A percentile compares a stretch with the other conserved stretches of the same genome.
phyloP scores from a whole-genome alignment of 1,140 invertebrate species.

The Atta colombica region DNA sequence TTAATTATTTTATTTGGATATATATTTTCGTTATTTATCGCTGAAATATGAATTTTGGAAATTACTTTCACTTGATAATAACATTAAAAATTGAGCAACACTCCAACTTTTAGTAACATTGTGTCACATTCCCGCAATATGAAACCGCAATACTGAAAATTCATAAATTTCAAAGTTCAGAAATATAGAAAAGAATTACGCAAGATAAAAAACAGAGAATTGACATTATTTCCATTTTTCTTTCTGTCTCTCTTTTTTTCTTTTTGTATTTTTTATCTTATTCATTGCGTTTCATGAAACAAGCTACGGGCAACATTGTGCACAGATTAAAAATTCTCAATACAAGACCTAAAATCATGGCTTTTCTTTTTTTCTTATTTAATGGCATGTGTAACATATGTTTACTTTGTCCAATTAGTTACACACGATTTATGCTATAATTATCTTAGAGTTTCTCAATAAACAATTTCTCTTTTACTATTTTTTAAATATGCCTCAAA shows the following conservation, averaged over 20 bases:
- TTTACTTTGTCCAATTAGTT: slow-evolving; percentile 72
- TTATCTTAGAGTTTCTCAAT: neutral
- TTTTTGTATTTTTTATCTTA: slow-evolving; percentile 27
- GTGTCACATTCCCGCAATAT: slow-evolving; percentile 86
- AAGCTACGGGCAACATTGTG: slow-evolving; percentile 65
- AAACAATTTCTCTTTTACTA: neutral
- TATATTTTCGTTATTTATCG: no score
- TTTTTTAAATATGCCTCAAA: neutral
- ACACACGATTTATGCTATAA: slow-evolving; percentile 53
- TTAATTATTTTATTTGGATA: no score
- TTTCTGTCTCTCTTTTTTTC: slow-evolving; percentile 8
- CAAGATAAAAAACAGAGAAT: slow-evolving; percentile 69
- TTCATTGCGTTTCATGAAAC: slow-evolving; percentile 59
- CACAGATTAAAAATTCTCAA: slow-evolving; percentile 77
- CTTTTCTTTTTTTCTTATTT: slow-evolving; percentile 74
- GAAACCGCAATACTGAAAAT: slow-evolving; percentile 83
- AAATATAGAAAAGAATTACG: slow-evolving; percentile 67
- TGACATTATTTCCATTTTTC: slow-evolving; percentile 21
- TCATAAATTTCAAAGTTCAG: slow-evolving; percentile 73
- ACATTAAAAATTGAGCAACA: slow-evolving; percentile 84
- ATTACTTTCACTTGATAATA: slow-evolving; percentile 76
- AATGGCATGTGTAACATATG: slow-evolving; percentile 76
- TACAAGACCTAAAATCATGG: slow-evolving; percentile 78
- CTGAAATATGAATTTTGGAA: no score
- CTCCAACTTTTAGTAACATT: slow-evolving; percentile 84